Percentiles rank a stretch among this genome's conserved stretches.
phyloP scores from a whole-genome alignment of 2,888 invertebrate species.

The Monopis laevigella region DNA sequence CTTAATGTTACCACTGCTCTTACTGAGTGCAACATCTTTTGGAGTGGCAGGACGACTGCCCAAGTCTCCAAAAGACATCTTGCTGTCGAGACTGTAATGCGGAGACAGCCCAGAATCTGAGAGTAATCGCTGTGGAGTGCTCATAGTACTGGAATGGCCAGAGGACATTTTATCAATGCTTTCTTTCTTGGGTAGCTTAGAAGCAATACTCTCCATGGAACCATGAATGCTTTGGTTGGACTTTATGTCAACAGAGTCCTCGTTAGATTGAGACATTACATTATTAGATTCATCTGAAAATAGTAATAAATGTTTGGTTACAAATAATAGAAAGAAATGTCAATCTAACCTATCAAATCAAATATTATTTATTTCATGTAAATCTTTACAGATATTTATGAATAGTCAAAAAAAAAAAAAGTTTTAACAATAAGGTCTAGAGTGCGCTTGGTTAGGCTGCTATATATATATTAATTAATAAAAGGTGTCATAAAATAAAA shows the following conservation, averaged over 20 bases:
- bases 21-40: constrained; percentile 65
- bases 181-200: constrained; percentile 61
- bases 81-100: constrained; percentile 47
- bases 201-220: constrained; percentile 56
- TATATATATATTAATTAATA: too few relatives aligned
- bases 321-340: too few relatives aligned
- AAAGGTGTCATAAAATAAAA: too few relatives aligned
- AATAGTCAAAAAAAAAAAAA: too few relatives aligned
- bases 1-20: constrained; percentile 62
- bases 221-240: constrained; percentile 56
- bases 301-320: too few relatives aligned
- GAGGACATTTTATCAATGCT: constrained; percentile 42
- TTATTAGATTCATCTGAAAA: constrained; percentile 82
- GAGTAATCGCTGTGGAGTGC: constrained; percentile 45
- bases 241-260: constrained; percentile 74
- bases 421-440: too few relatives aligned
- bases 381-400: too few relatives aligned
- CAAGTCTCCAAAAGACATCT: constrained; percentile 46
- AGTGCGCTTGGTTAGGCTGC: too few relatives aligned
- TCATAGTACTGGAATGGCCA: constrained; percentile 31
- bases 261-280: constrained; percentile 86
- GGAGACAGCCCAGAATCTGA: constrained; percentile 52
- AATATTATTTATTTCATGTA: too few relatives aligned
- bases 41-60: constrained; percentile 59
- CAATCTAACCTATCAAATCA: too few relatives aligned